Evolutionary conservation across 2,888 invertebrate species (phyloP).

Genomic region (Gasteruption jaculator): DNA sequence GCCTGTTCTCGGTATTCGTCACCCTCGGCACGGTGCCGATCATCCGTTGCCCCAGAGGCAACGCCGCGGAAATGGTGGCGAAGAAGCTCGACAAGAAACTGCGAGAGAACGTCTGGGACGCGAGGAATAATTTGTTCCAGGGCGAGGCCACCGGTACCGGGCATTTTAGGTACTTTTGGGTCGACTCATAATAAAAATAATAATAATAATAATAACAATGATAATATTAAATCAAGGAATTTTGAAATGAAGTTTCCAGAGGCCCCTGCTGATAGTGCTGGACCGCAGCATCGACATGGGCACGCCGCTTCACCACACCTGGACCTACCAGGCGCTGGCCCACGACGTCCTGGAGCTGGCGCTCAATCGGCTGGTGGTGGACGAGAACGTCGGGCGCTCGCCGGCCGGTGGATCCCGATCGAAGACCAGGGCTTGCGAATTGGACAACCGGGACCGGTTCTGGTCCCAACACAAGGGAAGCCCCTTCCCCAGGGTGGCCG

Average conservation of each 20-base stretch:
- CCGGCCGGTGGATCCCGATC: constrained; percentile 63
- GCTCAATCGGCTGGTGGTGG: constrained; percentile 75
- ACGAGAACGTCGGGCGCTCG: constrained; percentile 57
- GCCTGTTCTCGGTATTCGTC: constrained; percentile 96
- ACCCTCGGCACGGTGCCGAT: constrained; percentile 75
- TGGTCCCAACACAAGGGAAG: constrained; percentile 94
- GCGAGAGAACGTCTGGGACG: constrained; percentile 93
- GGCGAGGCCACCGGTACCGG: constrained; percentile 73
- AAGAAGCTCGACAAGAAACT: constrained; percentile 95
- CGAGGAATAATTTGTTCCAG: constrained; percentile 92
- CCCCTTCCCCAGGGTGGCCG: constrained; percentile 91
- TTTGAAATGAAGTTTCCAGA: constrained; percentile 74
- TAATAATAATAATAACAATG: constrained; percentile 9
- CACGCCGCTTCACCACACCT: constrained; percentile 97
- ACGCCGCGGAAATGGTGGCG: constrained; percentile 98
- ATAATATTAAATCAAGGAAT: constrained; percentile 2
- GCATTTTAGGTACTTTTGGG: constrained; percentile 54
- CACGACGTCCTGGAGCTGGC: constrained; percentile 94
- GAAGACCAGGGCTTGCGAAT: constrained; percentile 84
- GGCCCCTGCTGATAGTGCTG: constrained; percentile 86
- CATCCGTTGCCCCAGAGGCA: constrained; percentile 82
- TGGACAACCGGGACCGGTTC: constrained; percentile 84
- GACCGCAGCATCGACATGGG: constrained; percentile 96
- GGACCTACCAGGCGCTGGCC: constrained; percentile 98
- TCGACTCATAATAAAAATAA: constrained; percentile 5